Evolutionary conservation across 2,888 invertebrate genomes (phyloP), one percentile per base, ranked within the genome.

Genomic region (Minunthozetes semirufus): DNA sequence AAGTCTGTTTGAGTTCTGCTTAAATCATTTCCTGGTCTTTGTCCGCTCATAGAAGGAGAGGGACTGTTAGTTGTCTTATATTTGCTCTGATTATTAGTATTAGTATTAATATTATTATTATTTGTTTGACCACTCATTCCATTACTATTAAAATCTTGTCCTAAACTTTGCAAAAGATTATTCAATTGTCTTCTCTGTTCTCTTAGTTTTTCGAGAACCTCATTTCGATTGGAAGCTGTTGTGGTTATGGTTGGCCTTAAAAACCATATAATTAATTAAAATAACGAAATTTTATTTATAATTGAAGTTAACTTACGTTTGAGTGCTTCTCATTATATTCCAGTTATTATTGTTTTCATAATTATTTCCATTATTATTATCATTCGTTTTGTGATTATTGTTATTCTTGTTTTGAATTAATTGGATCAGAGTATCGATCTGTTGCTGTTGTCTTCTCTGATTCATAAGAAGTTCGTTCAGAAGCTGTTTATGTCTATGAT

Each of bases 111-210:
- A 53, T 53, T 53, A 53, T 61, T 13, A n/a, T 50, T 50, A n/a
- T 50, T 50, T 6, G 8, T 25, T 15, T 61, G 61, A 1, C 27
- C 29, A 5, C 29, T 19, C 15, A 61, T 61, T 19, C 19, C 19
- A n/a, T 17, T 17, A n/a, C 19, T 66, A n/a, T 38, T 66, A 19
- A 66, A 66, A 66, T 66, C 63, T 66, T 38, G 1, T 22, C 70
- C 70, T 27, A 70, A 48, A 38, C 42, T 70, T 25, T 70, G 46
- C 70, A 70, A 25, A 8, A 70, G 46, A 48, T 48, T 70, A 25
- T 70, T 70, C 15, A 70, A 17, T 46, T 70, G 70, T 70, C 25
- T 46, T 70, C 70, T 70, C 70, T 70, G 70, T 70, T 70, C 70
- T 25, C 17, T 70, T 3, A 70, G 27, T 70, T 70, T 70, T 1